Evolutionary conservation across 2,888 invertebrate species (phyloP).

Genomic region (Monochamus alternatus): DNA sequence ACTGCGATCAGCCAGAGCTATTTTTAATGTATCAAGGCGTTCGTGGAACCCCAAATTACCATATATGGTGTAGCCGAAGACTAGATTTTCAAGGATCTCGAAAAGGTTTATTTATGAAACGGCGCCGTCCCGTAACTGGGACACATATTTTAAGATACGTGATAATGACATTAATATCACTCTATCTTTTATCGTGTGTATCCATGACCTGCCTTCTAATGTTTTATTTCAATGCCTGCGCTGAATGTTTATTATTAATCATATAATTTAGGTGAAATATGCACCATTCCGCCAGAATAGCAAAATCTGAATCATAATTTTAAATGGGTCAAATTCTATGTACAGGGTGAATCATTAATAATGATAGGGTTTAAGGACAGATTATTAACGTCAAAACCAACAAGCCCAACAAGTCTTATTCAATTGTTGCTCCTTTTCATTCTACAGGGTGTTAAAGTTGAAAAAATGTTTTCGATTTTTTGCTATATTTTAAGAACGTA

Average conservation of each 20-base stretch:
- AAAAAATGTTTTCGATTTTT: too few relatives aligned
- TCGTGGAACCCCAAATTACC: background rate
- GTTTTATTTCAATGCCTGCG: background rate
- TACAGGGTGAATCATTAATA: too few relatives aligned
- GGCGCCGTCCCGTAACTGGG: slow-evolving; percentile 12
- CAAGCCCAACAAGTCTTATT: too few relatives aligned
- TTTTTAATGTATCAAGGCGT: slow-evolving; percentile 3
- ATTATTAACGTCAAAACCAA: too few relatives aligned
- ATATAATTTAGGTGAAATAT: too few relatives aligned
- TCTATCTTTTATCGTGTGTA: slow-evolving; percentile 14
- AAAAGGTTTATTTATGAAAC: slow-evolving; percentile 13
- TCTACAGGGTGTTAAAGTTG: too few relatives aligned
- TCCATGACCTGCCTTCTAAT: slow-evolving; percentile 26
- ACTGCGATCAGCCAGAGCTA: background rate
- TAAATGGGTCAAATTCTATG: too few relatives aligned
- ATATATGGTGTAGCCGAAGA: background rate
- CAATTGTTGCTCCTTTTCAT: too few relatives aligned
- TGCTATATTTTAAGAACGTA: too few relatives aligned
- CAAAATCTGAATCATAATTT: too few relatives aligned
- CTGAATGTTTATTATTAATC: background rate
- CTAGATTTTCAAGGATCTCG: background rate
- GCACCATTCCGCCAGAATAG: too few relatives aligned
- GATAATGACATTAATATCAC: slow-evolving; percentile 8
- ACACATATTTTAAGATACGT: slow-evolving; percentile 15
- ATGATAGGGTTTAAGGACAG: too few relatives aligned